Base-by-base conservation (phyloP, 1,140 invertebrate genomes). In the Cepaea nemoralis region DNA sequence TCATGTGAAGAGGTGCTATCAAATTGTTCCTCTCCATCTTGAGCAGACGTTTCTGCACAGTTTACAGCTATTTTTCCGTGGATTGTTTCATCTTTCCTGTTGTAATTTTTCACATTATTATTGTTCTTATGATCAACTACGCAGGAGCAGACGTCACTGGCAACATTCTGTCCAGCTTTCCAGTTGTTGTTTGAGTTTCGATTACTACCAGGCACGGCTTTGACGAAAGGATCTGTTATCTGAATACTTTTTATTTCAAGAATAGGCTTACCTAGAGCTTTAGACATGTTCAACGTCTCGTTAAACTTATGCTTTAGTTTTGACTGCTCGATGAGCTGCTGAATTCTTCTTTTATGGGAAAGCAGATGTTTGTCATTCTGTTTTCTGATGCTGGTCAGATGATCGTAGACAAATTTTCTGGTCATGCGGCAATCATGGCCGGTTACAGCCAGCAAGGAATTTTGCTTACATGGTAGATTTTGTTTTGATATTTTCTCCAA, bases 311-410 rank as follows among this genome's bases (percentile, higher is more conserved):
- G 27, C 33, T 45, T 35, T 0, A 69, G 77, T 39, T 42, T 67
- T 12, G 77, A 79, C 40, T 79, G 77, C n/a, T 79, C 63, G 5
- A 79, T 79, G 12, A 79, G 77, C 31, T 79, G 77, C 33, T 59
- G 6, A 39, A 79, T 70, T 35, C 77, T 35, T 33, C 66, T 2
- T 2, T 67, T 31, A 33, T 79, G 77, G n/a, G 77, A 55, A 14
- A 79, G 77, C 16, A 50, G 37, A 1, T 39, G 45, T 14, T 19
- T 39, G 19, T 77, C 75, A 8, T 77, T 55, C 40, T 77, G 31
- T 40, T 33, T 35, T 19, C 31, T 55, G 5, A 16, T n/a, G 5
- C 39, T n/a, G 40, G 69, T 37, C 35, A 2, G 40, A 71, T 27
- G 69, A 22, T 45, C n/a, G 19, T 55, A 55, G 2, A 55, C 50